phyloP scores from a whole-genome alignment of 2,113 vertebrate genomes.

The Clarias gariepinus region DNA sequence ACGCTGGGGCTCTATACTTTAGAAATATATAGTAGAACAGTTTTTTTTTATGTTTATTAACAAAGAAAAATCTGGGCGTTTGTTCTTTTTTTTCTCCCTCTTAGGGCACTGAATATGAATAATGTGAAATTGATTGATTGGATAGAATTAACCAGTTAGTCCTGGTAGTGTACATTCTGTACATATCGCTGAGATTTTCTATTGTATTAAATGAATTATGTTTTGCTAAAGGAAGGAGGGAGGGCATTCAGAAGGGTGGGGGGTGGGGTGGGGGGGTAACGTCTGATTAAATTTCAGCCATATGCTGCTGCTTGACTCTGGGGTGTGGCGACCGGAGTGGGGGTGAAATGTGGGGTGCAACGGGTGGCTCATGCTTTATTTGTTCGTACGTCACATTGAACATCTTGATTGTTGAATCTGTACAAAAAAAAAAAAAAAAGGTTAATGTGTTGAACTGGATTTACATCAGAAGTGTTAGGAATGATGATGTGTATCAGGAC shows the following conservation, averaged over 20 bases:
- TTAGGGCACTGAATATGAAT: not conserved
- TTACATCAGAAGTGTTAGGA: not conserved
- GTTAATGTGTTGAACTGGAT: not conserved
- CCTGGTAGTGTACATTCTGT: not conserved
- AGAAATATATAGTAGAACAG: no score
- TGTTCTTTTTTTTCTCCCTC: no score
- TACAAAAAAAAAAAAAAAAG: not conserved
- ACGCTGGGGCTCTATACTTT: no score
- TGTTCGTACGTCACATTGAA: no score
- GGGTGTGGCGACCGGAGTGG: not conserved
- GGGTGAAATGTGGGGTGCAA: not conserved
- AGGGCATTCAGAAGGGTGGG: not conserved
- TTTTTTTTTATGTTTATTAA: not conserved
- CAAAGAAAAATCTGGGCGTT: not conserved
- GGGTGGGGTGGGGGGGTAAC: not conserved
- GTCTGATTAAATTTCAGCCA: slow-evolving; percentile 33
- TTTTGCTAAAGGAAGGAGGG: not conserved
- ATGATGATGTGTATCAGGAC: not conserved
- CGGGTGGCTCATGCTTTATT: not conserved
- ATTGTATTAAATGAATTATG: not conserved
- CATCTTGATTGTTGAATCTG: not conserved
- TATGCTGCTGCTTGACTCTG: slow-evolving; percentile 15
- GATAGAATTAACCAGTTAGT: not conserved
- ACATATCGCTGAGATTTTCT: not conserved
- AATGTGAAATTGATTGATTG: not conserved